Evolutionary conservation across 2,113 vertebrate species (phyloP).

Genomic region (Montifringilla adamsi): DNA sequence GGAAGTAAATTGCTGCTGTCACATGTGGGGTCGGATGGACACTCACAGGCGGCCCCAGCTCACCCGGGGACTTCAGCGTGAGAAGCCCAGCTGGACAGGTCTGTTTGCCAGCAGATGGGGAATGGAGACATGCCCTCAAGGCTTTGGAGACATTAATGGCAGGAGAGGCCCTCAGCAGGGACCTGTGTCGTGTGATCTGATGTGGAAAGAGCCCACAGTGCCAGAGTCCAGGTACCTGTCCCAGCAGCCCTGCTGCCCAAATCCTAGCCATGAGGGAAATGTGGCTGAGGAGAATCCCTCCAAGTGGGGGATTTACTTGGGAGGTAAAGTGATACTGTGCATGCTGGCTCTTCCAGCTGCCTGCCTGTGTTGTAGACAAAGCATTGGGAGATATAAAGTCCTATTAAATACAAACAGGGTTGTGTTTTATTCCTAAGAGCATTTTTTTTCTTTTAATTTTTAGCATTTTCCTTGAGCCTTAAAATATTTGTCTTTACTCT

Average conservation of each 20-base stretch:
- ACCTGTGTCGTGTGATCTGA: accelerated
- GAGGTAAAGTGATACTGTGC: not conserved
- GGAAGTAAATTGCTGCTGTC: not conserved
- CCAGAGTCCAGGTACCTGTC: not conserved
- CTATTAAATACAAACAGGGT: not conserved
- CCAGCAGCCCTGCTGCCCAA: not conserved
- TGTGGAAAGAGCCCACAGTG: not conserved
- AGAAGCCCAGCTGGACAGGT: not conserved
- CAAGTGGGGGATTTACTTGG: not conserved
- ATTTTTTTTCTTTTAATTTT: not conserved
- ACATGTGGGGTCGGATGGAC: not conserved
- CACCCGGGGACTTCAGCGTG: not conserved
- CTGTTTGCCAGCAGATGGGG: not conserved
- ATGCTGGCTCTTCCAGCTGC: not conserved
- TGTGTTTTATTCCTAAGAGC: not conserved
- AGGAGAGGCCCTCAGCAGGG: not conserved
- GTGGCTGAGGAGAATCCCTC: not conserved
- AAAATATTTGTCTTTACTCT: not conserved
- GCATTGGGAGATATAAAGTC: not conserved
- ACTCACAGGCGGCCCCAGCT: not conserved
- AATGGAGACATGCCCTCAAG: not conserved
- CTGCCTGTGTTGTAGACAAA: not conserved
- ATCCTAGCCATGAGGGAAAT: not conserved
- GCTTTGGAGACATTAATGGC: not conserved
- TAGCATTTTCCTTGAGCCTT: not conserved